These are phyloP conservation scores for Terrapene triunguis DNA, from an alignment of 2,113 vertebrate species.

Conservation along the genomic window DNA sequence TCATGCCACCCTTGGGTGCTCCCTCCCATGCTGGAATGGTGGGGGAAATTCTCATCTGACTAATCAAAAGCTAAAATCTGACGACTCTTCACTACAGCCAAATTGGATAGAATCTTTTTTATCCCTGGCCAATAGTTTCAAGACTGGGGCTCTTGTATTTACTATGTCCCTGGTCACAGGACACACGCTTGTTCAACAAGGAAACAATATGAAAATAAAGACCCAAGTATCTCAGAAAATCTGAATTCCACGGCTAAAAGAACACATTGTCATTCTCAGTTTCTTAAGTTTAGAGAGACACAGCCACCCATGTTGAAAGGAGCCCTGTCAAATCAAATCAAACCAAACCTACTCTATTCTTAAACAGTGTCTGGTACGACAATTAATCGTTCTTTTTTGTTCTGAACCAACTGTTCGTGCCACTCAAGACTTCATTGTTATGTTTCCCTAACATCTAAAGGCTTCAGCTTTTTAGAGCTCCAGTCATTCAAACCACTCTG, in stretches of 20 bases:
- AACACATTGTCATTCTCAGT: background rate
- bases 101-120: background rate
- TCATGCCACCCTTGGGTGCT: background rate
- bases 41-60: background rate
- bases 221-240: slow-evolving; percentile 7
- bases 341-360: background rate
- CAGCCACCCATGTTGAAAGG: background rate
- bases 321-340: slow-evolving; percentile 25
- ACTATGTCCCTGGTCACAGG: background rate
- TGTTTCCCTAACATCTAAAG: background rate
- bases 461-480: background rate
- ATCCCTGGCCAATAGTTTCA: fast-evolving
- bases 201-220: background rate
- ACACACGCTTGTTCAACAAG: background rate
- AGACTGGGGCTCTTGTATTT: background rate
- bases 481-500: background rate
- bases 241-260: background rate
- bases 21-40: fast-evolving
- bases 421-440: slow-evolving; percentile 5
- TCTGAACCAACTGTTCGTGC: background rate
- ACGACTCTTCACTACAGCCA: background rate
- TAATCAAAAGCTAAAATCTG: background rate
- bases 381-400: slow-evolving; percentile 34
- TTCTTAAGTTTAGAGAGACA: slow-evolving; percentile 2
- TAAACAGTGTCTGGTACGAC: background rate